Percentiles rank a stretch among this genome's conserved stretches.
Conservation (phyloP, 2,888 invertebrate species). For the Acleris emargana region DNA sequence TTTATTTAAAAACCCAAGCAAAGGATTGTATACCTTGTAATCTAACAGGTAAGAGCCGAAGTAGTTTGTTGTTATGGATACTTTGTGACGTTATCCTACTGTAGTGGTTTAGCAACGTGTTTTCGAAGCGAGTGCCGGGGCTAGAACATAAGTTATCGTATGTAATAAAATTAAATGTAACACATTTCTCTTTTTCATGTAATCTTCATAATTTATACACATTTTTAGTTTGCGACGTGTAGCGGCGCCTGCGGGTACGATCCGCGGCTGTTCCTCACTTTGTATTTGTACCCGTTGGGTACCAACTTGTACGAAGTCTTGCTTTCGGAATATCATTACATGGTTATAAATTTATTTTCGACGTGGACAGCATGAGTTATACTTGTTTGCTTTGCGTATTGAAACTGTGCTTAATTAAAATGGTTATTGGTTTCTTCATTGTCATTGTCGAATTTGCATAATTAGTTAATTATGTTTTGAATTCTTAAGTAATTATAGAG, state of each 20-base stretch:
- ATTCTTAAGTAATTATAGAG: too few species aligned
- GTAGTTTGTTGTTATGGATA: constrained; percentile 17
- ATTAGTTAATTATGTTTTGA: background rate
- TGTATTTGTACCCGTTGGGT: constrained; percentile 48
- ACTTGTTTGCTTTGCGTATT: constrained; percentile 48
- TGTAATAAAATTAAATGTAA: constrained; percentile 84
- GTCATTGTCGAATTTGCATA: constrained; percentile 34
- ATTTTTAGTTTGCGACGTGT: constrained; percentile 79
- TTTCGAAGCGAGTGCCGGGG: constrained; percentile 74
- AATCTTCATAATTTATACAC: constrained; percentile 82
- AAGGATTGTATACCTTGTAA: constrained; percentile 42
- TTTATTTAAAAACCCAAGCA: constrained; percentile 43
- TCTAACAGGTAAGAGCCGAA: constrained; percentile 26
- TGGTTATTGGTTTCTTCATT: constrained; percentile 37
- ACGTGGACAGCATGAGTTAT: constrained; percentile 50
- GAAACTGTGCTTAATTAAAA: constrained; percentile 39
- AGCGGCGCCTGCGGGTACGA: constrained; percentile 66
- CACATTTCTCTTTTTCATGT: constrained; percentile 83
- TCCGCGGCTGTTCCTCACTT: constrained; percentile 44
- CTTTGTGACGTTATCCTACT: constrained; percentile 44
- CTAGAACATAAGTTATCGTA: constrained; percentile 81
- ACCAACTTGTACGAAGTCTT: constrained; percentile 39
- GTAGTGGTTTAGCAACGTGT: constrained; percentile 59
- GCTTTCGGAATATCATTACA: constrained; percentile 57
- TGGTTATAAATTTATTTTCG: constrained; percentile 53